These are phyloP conservation scores for Coilia nasus DNA, from an alignment of 2,797 vertebrate genomes.

Conservation along the genomic window DNA sequence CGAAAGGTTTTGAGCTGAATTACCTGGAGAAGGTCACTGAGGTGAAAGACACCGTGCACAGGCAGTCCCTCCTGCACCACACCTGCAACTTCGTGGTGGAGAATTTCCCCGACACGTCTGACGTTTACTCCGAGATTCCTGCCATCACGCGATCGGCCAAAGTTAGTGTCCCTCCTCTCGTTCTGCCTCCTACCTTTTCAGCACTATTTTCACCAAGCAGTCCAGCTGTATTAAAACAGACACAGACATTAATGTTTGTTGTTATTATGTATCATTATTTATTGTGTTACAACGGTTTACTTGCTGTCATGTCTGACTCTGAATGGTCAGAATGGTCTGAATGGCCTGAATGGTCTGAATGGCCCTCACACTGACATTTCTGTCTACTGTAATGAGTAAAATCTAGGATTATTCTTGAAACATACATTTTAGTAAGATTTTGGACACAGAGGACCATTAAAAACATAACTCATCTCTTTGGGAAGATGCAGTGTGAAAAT, in stretches of 20 bases:
- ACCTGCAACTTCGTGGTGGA: constrained; percentile 88
- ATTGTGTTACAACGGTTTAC: too few relatives aligned
- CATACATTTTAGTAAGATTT: not conserved
- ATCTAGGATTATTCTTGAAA: too few relatives aligned
- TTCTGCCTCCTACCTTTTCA: not conserved
- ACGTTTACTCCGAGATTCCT: constrained; percentile 92
- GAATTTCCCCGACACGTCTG: constrained; percentile 84
- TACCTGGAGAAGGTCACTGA: constrained; percentile 97
- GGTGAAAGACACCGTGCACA: constrained; percentile 95
- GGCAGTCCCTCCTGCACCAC: constrained; percentile 92
- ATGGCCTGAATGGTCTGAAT: too few relatives aligned
- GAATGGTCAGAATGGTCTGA: too few relatives aligned
- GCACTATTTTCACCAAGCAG: too few relatives aligned
- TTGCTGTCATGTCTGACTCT: too few relatives aligned
- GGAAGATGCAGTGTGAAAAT: not conserved
- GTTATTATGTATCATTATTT: too few relatives aligned
- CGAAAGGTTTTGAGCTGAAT: constrained; percentile 89
- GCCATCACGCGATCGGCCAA: constrained; percentile 89
- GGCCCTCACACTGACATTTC: too few relatives aligned
- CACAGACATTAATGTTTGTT: too few relatives aligned
- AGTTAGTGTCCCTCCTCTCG: constrained; percentile 65
- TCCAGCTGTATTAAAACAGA: too few relatives aligned
- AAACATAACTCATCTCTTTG: not conserved
- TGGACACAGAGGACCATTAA: not conserved
- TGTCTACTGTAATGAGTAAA: too few relatives aligned